Evolutionary conservation across 2,113 vertebrate genomes (phyloP), one percentile per base, ranked within the genome.

Genomic region (Sinocyclocheilus rhinocerous): DNA sequence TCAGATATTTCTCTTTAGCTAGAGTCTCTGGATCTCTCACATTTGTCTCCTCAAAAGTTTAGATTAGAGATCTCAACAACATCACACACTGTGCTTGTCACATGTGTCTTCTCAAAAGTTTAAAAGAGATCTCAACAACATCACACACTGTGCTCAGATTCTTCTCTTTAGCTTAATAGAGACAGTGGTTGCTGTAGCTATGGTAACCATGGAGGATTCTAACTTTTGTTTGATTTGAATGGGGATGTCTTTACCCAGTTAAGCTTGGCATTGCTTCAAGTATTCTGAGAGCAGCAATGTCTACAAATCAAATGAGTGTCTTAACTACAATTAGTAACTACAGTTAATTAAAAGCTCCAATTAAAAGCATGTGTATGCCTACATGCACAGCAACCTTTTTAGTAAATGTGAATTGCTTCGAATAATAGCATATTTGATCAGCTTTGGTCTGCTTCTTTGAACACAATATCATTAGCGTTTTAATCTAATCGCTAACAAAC

Each of bases 181-280:
- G 26, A 26, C 26, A 26, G 26, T 26, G 26, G 26, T 26, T 26
- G 26, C 26, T 26, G 26, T 26, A 26, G 26, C 26, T 26, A 26
- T 26, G 26, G 26, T 26, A 26, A 26, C 26, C 26, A 82, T 79
- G 79, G 70, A 83, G 45, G 63, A 83, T 87, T 73, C 75, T 11
- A 85, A 89, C 85, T 87, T 89, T 85, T 89, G 79, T 87, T 59
- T 18, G 33, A 33, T 42, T n/a, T 87, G 77, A 89, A 87, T 80
- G 69, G 75, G 67, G 69, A 79, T 83, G 61, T 85, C 61, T 83
- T n/a, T 69, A 79, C 57, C 61, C 72, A 78, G 82, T 87, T 81
- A 72, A 86, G 18, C 48, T 36, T 69, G 57, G 65, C 76, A 39
- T 84, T n/a, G 81, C 29, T 75, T 42, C n/a, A 84, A 65, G 59